These are phyloP conservation scores for Rhorus exstirpatorius DNA, from an alignment of 2,888 invertebrate genomes.

Conservation along the genomic window DNA sequence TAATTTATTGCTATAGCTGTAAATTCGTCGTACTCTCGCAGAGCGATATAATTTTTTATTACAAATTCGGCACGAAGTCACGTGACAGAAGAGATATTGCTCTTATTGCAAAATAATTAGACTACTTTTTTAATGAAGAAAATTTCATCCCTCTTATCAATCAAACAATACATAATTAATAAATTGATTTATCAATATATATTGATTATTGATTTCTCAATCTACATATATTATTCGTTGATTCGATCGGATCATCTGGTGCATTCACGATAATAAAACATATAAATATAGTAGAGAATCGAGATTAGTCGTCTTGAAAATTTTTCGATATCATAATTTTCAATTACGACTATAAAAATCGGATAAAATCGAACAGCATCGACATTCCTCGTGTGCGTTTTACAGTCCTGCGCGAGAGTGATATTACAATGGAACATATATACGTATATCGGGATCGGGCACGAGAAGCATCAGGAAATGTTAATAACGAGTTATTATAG, in stretches of 20 bases:
- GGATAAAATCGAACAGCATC: not conserved
- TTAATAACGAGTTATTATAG: constrained; percentile 37
- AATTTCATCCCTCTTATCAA: too few species aligned
- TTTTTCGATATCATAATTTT: not conserved
- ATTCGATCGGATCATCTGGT: too few species aligned
- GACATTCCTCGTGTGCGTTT: not conserved
- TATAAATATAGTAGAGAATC: too few species aligned
- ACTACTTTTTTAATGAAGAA: not conserved
- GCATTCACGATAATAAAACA: too few species aligned
- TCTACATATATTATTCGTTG: too few species aligned
- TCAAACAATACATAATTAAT: too few species aligned
- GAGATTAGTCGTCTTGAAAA: too few species aligned
- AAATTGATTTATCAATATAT: too few species aligned
- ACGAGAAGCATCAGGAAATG: constrained; percentile 12
- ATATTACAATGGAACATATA: constrained; percentile 8
- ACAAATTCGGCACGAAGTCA: too few species aligned
- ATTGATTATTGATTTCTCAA: too few species aligned
- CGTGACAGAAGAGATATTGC: too few species aligned
- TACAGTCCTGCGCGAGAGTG: not conserved
- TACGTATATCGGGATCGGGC: constrained; percentile 1
- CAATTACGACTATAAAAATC: not conserved
- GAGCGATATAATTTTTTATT: not conserved
- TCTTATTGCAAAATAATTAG: too few species aligned
- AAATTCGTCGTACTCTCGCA: not conserved
- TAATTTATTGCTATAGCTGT: not conserved